Base-by-base conservation (phyloP, 2,888 invertebrate genomes). In the Podotricha telesiphe region DNA sequence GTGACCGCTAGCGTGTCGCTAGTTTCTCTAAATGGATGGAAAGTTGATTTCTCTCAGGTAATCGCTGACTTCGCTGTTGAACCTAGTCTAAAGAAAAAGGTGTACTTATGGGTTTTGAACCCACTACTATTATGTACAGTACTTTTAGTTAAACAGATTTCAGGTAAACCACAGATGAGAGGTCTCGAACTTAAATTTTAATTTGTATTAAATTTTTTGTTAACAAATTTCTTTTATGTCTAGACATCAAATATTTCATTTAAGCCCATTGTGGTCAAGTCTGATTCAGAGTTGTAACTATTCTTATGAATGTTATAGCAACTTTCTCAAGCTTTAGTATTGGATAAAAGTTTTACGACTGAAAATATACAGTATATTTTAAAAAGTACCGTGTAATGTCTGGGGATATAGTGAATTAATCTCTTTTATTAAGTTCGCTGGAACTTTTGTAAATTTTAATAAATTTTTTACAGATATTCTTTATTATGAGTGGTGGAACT, bases 241-340 rank as follows among this genome's bases (percentile, higher is more conserved):
- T 37, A 28, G 15, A 58, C 37, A 22, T 63, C 58, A 63, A 48
- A 58, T 59, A 40, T 45, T 70, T 68, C 51, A 67, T 59, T 67
- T 70, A 59, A 67, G 56, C 22, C 42, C 34, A 64, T 68, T 68
- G 64, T 68, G 64, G 58, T 68, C 64, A 42, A 68, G 50, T 56
- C 64, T 50, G 34, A 64, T 37, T 56, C 20, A 20, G 58, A 68
- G 20, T 42, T 64, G 42, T 19, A 42, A 56, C 55, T 64, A 68
- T 48, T 68, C 62, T 58, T 65, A 63, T 68, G 51, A 56, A 62
- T 50, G 40, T 50, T 42, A 11, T 51, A 42, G 42, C 20, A 50
- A 65, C 61, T 65, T 68, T 68, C 20, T 37, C 51, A 37, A 62
- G 50, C 56, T 65, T 56, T 65, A 42, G 56, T 62, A 68, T 56